Conservation (phyloP, 2,797 vertebrate genomes). For the Bryconaethiops microstoma region DNA sequence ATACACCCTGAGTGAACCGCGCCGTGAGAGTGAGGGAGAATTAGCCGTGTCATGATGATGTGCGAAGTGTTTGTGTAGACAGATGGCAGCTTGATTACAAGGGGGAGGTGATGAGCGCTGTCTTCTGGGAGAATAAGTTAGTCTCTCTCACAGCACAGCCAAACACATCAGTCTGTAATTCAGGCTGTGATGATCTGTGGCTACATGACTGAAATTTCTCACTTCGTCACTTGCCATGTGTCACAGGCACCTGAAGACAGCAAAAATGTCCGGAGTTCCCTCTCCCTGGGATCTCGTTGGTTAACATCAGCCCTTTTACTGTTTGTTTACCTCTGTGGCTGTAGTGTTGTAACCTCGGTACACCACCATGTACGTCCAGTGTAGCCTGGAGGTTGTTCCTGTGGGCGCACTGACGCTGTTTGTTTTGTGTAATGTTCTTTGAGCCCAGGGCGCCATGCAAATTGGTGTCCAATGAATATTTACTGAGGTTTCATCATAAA, state of each 20-base stretch:
- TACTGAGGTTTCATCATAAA: slow-evolving; percentile 11
- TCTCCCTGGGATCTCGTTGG: neutral
- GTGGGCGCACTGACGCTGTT: neutral
- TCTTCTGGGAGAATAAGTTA: slow-evolving; percentile 34
- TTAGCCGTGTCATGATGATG: slow-evolving; percentile 55
- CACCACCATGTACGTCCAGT: neutral
- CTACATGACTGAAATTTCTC: neutral
- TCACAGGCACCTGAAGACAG: neutral
- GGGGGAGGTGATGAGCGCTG: slow-evolving; percentile 27
- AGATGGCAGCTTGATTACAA: slow-evolving; percentile 51
- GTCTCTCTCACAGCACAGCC: neutral
- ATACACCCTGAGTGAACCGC: slow-evolving; percentile 4
- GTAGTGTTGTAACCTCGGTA: too few species aligned
- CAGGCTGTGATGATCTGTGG: neutral
- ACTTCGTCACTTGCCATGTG: neutral
- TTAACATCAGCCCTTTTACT: neutral
- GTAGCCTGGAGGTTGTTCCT: neutral
- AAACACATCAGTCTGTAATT: slow-evolving; percentile 24
- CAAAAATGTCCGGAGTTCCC: neutral
- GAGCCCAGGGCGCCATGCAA: neutral
- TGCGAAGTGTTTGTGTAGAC: slow-evolving; percentile 48
- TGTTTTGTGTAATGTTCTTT: slow-evolving; percentile 9
- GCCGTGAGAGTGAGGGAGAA: slow-evolving; percentile 18
- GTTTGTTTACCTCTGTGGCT: neutral
- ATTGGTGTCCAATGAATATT: slow-evolving; percentile 12